phyloP scores from a whole-genome alignment of 2,888 invertebrate genomes.

The Lamellibrachia satsuma region DNA sequence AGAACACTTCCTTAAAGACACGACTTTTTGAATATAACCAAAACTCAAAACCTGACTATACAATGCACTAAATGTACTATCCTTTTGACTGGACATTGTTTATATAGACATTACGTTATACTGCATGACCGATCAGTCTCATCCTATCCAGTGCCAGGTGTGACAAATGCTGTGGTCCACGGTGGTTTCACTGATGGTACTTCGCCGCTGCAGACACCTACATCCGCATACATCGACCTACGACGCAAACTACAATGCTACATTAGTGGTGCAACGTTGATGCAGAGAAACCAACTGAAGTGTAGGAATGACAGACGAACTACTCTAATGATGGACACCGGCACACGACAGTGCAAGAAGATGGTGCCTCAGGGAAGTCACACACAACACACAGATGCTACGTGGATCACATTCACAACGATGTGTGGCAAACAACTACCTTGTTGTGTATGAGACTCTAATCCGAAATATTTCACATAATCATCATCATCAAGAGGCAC shows the following conservation, averaged over 20 bases:
- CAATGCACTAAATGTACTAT: background rate
- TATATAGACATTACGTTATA: background rate
- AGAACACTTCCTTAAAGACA: background rate
- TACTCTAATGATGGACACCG: background rate
- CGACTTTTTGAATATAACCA: background rate
- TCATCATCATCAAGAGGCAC: conserved; percentile 52
- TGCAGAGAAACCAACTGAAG: background rate
- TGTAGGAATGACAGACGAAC: background rate
- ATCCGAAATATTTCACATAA: conserved; percentile 46
- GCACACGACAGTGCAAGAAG: background rate
- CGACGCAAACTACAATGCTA: background rate
- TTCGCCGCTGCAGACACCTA: background rate
- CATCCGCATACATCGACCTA: background rate
- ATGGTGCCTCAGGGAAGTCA: background rate
- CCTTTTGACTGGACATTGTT: background rate
- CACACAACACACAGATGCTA: background rate
- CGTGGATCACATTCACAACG: background rate
- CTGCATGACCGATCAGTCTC: background rate
- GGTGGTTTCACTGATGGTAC: background rate
- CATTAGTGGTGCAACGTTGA: background rate
- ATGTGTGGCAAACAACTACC: background rate
- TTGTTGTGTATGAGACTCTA: conserved; percentile 33
- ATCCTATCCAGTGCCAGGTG: background rate
- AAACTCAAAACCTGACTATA: too few species aligned
- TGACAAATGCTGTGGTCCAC: background rate